Percentiles rank a stretch among this genome's conserved stretches.
These are phyloP conservation scores for Eristalis intricaria DNA, from an alignment of 2,888 invertebrate genomes.

Conservation along the genomic window DNA sequence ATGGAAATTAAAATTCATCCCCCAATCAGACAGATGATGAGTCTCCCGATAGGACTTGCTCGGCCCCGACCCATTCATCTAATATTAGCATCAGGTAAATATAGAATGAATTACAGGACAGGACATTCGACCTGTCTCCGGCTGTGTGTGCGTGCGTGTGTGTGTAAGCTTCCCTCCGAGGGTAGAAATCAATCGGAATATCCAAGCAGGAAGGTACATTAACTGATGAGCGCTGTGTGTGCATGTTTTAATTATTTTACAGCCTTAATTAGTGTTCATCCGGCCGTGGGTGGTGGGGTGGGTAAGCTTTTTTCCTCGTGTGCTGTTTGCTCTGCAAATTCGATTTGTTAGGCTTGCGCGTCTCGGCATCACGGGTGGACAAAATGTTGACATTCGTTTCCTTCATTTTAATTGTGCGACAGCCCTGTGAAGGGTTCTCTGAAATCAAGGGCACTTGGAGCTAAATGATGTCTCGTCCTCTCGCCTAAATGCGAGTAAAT, in stretches of 20 bases:
- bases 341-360: slow-evolving; percentile 45
- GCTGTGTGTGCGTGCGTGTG: background rate
- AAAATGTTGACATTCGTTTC: slow-evolving; percentile 58
- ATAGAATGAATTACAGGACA: slow-evolving; percentile 56
- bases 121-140: slow-evolving; percentile 39
- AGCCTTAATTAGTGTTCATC: slow-evolving; percentile 59
- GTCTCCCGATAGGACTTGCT: background rate
- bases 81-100: slow-evolving; percentile 59
- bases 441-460: slow-evolving; percentile 15
- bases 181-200: slow-evolving; percentile 51
- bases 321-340: slow-evolving; percentile 50
- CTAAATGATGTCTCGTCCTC: slow-evolving; percentile 32
- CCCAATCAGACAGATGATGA: slow-evolving; percentile 39
- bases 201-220: slow-evolving; percentile 21
- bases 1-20: slow-evolving; percentile 45
- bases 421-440: slow-evolving; percentile 34
- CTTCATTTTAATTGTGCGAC: slow-evolving; percentile 59
- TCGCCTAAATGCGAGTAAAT: slow-evolving; percentile 28
- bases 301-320: slow-evolving; percentile 8
- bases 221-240: slow-evolving; percentile 13
- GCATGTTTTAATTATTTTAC: slow-evolving; percentile 50
- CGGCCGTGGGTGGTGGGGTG: background rate
- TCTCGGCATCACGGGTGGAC: background rate
- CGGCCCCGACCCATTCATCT: slow-evolving; percentile 25
- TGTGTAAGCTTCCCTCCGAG: background rate